phyloP scores from a whole-genome alignment of 2,113 vertebrate species.

The Vulpes lagopus region DNA sequence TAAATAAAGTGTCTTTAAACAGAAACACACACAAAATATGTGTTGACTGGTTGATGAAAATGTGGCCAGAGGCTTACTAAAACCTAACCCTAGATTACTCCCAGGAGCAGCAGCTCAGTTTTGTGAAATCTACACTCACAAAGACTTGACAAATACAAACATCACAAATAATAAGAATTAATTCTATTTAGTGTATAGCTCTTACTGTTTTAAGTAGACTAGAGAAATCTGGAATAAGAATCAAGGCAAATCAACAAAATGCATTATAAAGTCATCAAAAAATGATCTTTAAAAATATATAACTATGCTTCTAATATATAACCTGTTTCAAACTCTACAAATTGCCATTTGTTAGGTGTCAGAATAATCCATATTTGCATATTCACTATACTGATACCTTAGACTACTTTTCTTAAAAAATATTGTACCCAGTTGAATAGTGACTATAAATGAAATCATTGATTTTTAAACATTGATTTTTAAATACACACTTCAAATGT shows the following conservation, averaged over 20 bases:
- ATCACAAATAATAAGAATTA: not conserved
- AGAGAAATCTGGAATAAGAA: not conserved
- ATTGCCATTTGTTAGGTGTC: constrained; percentile 55
- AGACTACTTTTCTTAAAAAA: constrained; percentile 24
- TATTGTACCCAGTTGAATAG: not conserved
- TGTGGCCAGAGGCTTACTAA: not conserved
- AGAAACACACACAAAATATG: not conserved
- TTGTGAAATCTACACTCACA: not conserved
- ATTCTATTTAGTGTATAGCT: not conserved
- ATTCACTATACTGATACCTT: constrained; percentile 16
- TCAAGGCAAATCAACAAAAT: constrained; percentile 44
- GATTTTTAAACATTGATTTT: not conserved
- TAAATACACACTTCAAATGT: not conserved
- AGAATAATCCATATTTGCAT: constrained; percentile 44
- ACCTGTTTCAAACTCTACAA: constrained; percentile 30
- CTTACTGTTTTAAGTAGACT: not conserved
- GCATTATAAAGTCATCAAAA: constrained; percentile 8
- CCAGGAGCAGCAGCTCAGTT: not conserved
- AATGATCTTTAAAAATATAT: constrained; percentile 59
- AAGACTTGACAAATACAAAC: not conserved
- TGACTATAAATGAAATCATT: constrained; percentile 1
- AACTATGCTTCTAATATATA: constrained; percentile 34
- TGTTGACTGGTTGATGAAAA: not conserved
- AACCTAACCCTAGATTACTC: not conserved
- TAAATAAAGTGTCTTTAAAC: not conserved